These are phyloP conservation scores for Myopa tessellatipennis DNA, from an alignment of 2,888 invertebrate species.

Conservation along the genomic window DNA sequence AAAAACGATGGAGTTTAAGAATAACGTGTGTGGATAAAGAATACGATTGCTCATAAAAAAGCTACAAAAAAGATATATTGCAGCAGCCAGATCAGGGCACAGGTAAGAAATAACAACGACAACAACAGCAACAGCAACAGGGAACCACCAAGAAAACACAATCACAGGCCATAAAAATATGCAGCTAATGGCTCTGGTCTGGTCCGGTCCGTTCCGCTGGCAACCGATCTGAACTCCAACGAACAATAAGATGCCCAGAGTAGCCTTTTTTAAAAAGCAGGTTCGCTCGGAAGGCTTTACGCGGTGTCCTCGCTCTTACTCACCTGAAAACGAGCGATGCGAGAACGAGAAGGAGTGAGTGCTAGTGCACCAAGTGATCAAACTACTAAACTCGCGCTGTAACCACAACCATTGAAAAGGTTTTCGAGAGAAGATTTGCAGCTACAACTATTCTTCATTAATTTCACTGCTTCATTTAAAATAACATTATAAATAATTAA, in stretches of 20 bases:
- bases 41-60: slow-evolving; percentile 59
- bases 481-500: too few species aligned
- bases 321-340: too few species aligned
- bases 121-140: slow-evolving; percentile 10
- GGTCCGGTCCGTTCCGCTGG: neutral
- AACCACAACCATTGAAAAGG: too few species aligned
- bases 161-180: slow-evolving; percentile 50
- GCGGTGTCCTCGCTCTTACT: too few species aligned
- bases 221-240: slow-evolving; percentile 16
- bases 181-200: slow-evolving; percentile 53
- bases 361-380: too few species aligned
- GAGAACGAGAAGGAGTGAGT: too few species aligned
- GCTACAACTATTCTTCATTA: too few species aligned
- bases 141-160: neutral
- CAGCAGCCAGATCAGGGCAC: slow-evolving; percentile 54
- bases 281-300: too few species aligned
- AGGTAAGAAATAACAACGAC: slow-evolving; percentile 13
- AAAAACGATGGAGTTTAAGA: slow-evolving; percentile 47
- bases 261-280: neutral
- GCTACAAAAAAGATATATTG: slow-evolving; percentile 66
- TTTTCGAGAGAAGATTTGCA: too few species aligned
- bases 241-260: slow-evolving; percentile 1
- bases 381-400: too few species aligned
- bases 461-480: too few species aligned
- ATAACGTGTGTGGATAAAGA: slow-evolving; percentile 52